Evolutionary conservation across 2,113 vertebrate species (phyloP).

Genomic region (Gallinago media): DNA sequence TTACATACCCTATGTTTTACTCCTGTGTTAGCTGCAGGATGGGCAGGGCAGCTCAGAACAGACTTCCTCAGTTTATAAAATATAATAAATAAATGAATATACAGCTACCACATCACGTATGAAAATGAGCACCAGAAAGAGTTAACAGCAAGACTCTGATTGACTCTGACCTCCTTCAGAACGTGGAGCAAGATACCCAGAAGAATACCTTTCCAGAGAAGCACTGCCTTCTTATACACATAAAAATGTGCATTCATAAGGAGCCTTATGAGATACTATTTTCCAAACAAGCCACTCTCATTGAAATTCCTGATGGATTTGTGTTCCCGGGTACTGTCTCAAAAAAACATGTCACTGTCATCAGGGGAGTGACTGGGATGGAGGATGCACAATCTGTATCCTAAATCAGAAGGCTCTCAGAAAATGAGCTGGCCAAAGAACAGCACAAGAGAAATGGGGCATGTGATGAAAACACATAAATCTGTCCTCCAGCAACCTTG

Average conservation of each 20-base stretch:
- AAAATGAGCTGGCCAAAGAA: background rate
- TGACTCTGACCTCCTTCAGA: background rate
- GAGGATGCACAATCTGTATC: background rate
- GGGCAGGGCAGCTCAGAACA: background rate
- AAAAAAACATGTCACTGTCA: slow-evolving; percentile 1
- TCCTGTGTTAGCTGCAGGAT: background rate
- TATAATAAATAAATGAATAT: background rate
- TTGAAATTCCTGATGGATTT: slow-evolving; percentile 29
- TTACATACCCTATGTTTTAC: rapidly evolving
- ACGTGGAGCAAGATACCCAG: background rate
- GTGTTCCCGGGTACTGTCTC: background rate
- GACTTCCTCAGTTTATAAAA: background rate
- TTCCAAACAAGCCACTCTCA: background rate
- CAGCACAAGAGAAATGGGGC: slow-evolving; percentile 9
- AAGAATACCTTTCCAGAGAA: background rate
- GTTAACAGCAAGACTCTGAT: background rate
- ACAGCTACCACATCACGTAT: background rate
- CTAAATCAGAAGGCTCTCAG: slow-evolving; percentile 26
- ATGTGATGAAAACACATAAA: slow-evolving; percentile 34
- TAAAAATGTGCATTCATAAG: rapidly evolving
- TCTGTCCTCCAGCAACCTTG: slow-evolving; percentile 23
- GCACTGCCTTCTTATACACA: background rate
- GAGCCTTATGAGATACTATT: background rate
- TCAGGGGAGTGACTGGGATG: slow-evolving; percentile 29
- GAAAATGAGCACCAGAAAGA: background rate